Evolutionary conservation across 2,888 invertebrate genomes (phyloP).

Genomic region (Ormia ochracea): DNA sequence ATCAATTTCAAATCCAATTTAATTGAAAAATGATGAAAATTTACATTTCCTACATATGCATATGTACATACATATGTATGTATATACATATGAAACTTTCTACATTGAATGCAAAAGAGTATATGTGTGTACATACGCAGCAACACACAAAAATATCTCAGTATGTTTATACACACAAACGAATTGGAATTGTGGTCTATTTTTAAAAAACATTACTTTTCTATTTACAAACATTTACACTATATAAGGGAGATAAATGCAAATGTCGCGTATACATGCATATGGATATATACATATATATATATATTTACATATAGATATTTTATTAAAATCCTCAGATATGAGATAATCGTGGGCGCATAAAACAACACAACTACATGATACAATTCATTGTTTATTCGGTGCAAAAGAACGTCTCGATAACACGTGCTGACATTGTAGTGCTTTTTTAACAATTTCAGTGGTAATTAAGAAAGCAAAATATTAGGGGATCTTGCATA

Average conservation of each 20-base stretch:
- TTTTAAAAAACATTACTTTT: not conserved
- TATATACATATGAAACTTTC: not conserved
- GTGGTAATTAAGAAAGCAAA: too few relatives aligned
- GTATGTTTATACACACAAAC: too few relatives aligned
- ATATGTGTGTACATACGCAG: not conserved
- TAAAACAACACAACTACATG: conserved; percentile 3
- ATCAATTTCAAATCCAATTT: conserved; percentile 22
- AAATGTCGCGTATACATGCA: not conserved
- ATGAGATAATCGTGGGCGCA: conserved; percentile 58
- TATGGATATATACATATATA: not conserved
- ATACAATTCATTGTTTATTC: too few relatives aligned
- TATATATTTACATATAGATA: not conserved
- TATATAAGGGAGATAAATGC: not conserved
- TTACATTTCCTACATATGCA: not conserved
- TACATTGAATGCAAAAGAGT: not conserved
- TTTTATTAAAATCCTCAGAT: too few relatives aligned
- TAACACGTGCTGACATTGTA: not conserved
- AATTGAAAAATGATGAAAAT: not conserved
- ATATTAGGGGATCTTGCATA: too few relatives aligned
- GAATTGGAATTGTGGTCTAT: not conserved
- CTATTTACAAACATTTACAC: not conserved
- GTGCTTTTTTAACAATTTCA: not conserved
- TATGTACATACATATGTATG: too few relatives aligned
- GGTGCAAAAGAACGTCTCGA: too few relatives aligned
- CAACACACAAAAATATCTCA: not conserved